Conservation (phyloP, 2,888 invertebrate genomes). For the Athalia rosae region DNA sequence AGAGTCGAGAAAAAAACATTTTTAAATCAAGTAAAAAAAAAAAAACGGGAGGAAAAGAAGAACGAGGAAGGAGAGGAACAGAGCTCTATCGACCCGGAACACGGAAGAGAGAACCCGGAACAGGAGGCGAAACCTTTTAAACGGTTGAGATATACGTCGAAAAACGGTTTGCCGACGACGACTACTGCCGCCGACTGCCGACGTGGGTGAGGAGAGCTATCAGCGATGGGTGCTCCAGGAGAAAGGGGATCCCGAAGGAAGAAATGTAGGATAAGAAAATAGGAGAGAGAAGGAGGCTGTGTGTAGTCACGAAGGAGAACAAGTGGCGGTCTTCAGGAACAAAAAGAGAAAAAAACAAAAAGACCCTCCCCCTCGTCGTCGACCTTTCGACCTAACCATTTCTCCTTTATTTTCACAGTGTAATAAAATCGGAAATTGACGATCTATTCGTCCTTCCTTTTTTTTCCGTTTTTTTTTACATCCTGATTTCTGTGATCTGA, state of each 20-base stretch:
- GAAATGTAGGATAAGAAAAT: too few species aligned
- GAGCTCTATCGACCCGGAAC: conserved; percentile 45
- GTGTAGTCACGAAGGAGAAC: conserved; percentile 34
- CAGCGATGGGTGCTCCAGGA: not conserved
- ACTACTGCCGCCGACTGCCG: conserved; percentile 16
- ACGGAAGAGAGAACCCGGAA: conserved; percentile 29
- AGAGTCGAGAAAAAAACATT: conserved; percentile 16
- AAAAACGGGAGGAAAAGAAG: not conserved
- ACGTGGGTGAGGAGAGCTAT: not conserved
- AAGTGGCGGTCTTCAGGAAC: conserved; percentile 24
- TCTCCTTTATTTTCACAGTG: conserved; percentile 5
- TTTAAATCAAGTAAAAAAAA: conserved; percentile 11
- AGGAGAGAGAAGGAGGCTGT: not conserved
- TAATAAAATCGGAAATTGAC: conserved; percentile 17
- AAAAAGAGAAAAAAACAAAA: not conserved
- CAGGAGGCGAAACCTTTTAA: conserved; percentile 45
- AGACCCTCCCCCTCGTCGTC: conserved; percentile 8
- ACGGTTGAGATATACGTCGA: conserved; percentile 41
- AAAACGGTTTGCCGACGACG: conserved; percentile 14
- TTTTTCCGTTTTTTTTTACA: too few species aligned
- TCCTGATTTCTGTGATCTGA: too few species aligned
- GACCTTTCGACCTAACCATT: conserved; percentile 8
- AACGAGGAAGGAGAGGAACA: conserved; percentile 22
- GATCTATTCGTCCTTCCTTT: too few species aligned
- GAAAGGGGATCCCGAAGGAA: conserved; percentile 3